A percentile compares a stretch with the other conserved stretches of the same genome.
These are phyloP conservation scores for Leptothorax acervorum DNA, from an alignment of 2,888 invertebrate species.

Conservation along the genomic window DNA sequence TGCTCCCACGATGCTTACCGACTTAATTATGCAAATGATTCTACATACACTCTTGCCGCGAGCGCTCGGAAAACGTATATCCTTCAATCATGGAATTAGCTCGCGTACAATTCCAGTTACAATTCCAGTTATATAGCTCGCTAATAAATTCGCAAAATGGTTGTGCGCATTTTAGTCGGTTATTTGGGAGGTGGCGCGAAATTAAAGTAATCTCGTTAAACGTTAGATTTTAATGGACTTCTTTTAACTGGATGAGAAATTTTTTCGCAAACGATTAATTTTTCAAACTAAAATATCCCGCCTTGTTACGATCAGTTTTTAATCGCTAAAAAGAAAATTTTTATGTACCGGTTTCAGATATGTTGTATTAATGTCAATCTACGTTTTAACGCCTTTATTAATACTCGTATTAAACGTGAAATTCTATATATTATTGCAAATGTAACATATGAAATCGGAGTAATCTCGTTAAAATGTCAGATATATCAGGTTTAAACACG, in stretches of 20 bases:
- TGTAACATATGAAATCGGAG: not conserved
- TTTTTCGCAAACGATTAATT: too few relatives aligned
- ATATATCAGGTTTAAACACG: not conserved
- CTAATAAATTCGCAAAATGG: not conserved
- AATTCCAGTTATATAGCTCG: not conserved
- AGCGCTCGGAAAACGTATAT: not conserved
- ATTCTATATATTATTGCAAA: not conserved
- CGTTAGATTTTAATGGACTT: not conserved
- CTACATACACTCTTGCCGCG: not conserved
- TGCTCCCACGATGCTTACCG: slow-evolving; percentile 17
- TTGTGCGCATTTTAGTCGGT: not conserved
- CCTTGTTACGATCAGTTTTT: too few relatives aligned
- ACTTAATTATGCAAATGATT: slow-evolving; percentile 39
- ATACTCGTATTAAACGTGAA: not conserved
- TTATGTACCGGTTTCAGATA: not conserved
- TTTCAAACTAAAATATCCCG: too few relatives aligned
- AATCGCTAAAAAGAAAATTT: too few relatives aligned
- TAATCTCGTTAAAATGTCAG: not conserved
- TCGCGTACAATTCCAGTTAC: not conserved
- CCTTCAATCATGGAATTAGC: slow-evolving; percentile 24
- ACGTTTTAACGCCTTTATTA: slow-evolving; percentile 5
- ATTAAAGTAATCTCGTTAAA: slow-evolving; percentile 14
- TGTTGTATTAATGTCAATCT: not conserved
- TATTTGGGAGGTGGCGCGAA: not conserved
- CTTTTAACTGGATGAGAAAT: not conserved